These are phyloP conservation scores for Triplophysa bombifrons DNA, from an alignment of 2,797 vertebrate genomes.

Conservation along the genomic window DNA sequence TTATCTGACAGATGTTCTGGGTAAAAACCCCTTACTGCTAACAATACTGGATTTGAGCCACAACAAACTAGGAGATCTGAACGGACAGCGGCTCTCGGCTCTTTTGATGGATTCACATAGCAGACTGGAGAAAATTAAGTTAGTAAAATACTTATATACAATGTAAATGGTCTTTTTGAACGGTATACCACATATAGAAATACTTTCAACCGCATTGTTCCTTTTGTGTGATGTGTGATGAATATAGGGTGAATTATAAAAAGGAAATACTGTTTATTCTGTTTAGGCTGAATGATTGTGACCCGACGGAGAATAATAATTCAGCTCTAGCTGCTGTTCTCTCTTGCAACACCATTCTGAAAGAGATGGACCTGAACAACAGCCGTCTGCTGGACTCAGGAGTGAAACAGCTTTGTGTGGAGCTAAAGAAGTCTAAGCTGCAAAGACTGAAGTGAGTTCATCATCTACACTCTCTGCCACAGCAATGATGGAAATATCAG, in stretches of 20 bases:
- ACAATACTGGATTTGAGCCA: not conserved
- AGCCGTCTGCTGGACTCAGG: constrained; percentile 4
- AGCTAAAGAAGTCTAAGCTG: constrained; percentile 22
- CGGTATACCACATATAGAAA: no score
- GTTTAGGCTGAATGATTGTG: not conserved
- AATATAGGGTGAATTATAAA: not conserved
- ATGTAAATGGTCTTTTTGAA: no score
- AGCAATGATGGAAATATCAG: no score
- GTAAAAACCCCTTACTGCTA: not conserved
- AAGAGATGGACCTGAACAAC: constrained; percentile 14
- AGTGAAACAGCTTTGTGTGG: constrained; percentile 6
- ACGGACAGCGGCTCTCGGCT: not conserved
- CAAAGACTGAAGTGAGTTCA: constrained; percentile 8
- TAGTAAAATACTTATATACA: not conserved
- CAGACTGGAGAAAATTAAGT: not conserved
- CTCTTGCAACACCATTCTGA: not conserved
- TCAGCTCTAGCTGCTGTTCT: not conserved
- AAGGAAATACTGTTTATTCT: not conserved
- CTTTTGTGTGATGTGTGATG: not conserved
- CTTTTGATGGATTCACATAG: not conserved
- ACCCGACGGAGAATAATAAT: not conserved
- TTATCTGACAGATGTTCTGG: not conserved
- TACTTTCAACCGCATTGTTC: not conserved
- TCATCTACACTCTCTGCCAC: no score
- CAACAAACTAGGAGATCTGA: not conserved